phyloP scores from a whole-genome alignment of 2,113 vertebrate species.

The Gadus chalcogrammus region DNA sequence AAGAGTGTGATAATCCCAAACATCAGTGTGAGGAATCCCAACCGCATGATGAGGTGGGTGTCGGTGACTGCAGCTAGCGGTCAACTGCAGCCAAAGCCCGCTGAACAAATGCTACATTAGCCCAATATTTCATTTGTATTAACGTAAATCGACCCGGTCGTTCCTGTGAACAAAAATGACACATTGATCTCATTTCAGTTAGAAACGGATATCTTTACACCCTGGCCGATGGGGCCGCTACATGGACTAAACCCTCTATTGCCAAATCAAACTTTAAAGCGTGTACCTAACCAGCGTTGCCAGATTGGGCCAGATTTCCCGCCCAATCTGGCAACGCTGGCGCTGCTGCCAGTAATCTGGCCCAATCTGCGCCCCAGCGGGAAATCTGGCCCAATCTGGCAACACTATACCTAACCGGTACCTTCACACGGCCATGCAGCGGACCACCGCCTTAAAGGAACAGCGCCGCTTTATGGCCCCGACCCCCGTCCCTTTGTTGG shows the following conservation, averaged over 20 bases:
- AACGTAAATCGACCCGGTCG: constrained; percentile 32
- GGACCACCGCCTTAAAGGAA: constrained; percentile 17
- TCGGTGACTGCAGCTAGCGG: constrained; percentile 13
- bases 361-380: too few relatives aligned
- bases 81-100: constrained; percentile 21
- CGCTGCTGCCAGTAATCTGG: too few relatives aligned
- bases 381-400: too few relatives aligned
- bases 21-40: constrained; percentile 80
- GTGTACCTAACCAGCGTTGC: constrained; percentile 38
- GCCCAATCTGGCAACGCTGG: too few relatives aligned
- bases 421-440: constrained; percentile 21
- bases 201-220: constrained; percentile 33
- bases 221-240: too few relatives aligned
- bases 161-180: not conserved
- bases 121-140: constrained; percentile 28
- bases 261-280: constrained; percentile 68
- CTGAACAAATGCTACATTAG: constrained; percentile 21
- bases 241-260: constrained; percentile 30
- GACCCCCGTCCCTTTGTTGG: too few relatives aligned
- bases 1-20: constrained; percentile 82
- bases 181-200: constrained; percentile 1
- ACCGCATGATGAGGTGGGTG: constrained; percentile 73
- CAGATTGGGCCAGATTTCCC: constrained; percentile 15
- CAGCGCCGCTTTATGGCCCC: constrained; percentile 22
- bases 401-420: too few relatives aligned